A percentile compares a stretch with the other conserved stretches of the same genome.
Evolutionary conservation across 2,888 invertebrate species (phyloP).

Genomic region (Brachylomia viminalis): DNA sequence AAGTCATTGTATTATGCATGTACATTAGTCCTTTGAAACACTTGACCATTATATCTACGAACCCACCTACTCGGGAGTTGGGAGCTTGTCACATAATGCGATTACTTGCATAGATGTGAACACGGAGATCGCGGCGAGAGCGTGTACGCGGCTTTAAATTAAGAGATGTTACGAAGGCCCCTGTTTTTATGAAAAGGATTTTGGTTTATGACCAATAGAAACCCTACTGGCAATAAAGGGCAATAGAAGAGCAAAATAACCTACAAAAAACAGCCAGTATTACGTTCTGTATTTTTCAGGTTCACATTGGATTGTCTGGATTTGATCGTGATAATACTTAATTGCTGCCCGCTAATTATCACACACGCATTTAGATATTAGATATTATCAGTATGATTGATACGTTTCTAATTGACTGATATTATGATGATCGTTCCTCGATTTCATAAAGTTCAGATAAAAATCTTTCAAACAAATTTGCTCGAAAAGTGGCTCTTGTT

Average conservation of each 20-base stretch:
- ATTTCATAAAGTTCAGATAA: not conserved
- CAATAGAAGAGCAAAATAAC: not conserved
- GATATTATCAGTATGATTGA: not conserved
- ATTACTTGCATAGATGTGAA: not conserved
- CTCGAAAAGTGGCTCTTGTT: too few relatives aligned
- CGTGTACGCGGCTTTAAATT: not conserved
- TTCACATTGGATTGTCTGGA: not conserved
- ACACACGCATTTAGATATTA: not conserved
- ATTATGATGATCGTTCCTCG: not conserved
- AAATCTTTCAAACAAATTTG: too few relatives aligned
- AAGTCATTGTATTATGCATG: not conserved
- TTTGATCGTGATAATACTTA: not conserved
- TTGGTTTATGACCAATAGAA: not conserved
- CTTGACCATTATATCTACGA: not conserved
- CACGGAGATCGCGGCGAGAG: not conserved
- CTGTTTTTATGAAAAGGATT: not conserved
- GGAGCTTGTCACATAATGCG: not conserved
- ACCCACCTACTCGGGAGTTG: not conserved
- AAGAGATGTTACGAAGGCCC: not conserved
- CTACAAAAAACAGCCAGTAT: not conserved
- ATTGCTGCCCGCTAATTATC: not conserved
- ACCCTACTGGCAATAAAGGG: not conserved
- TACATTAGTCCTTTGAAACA: not conserved
- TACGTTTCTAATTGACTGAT: conserved; percentile 12
- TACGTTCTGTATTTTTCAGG: not conserved